Percentiles rank a stretch among this genome's conserved stretches.
These are phyloP conservation scores for Eulithis prunata DNA, from an alignment of 2,888 invertebrate genomes.

Conservation along the genomic window DNA sequence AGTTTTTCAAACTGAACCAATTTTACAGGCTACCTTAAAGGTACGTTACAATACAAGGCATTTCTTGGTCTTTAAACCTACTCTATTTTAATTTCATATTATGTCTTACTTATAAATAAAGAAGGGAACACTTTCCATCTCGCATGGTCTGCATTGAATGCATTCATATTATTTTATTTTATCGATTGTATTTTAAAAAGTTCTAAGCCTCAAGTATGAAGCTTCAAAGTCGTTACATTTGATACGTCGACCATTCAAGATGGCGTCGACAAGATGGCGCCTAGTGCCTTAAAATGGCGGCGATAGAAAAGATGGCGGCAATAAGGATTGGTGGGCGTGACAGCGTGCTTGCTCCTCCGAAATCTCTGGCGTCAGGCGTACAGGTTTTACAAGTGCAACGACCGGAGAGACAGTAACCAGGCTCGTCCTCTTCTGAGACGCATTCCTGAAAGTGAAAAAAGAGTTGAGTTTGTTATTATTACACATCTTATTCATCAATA, in stretches of 20 bases:
- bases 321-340: slow-evolving; percentile 52
- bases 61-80: slow-evolving; percentile 33
- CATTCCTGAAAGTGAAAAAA: slow-evolving; percentile 65
- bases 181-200: too few relatives aligned
- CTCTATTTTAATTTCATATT: neutral
- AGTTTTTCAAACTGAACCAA: slow-evolving; percentile 36
- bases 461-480: too few relatives aligned
- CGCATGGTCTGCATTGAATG: slow-evolving; percentile 13
- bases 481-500: too few relatives aligned
- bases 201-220: slow-evolving; percentile 1
- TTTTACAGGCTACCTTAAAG: slow-evolving; percentile 13
- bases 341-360: slow-evolving; percentile 61
- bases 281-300: slow-evolving; percentile 65
- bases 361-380: slow-evolving; percentile 71
- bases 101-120: neutral
- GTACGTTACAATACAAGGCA: slow-evolving; percentile 29
- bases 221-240: neutral
- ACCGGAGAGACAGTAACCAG: slow-evolving; percentile 73
- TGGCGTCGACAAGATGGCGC: slow-evolving; percentile 37
- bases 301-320: slow-evolving; percentile 55
- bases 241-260: slow-evolving; percentile 15
- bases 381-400: slow-evolving; percentile 79
- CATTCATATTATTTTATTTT: neutral
- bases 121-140: slow-evolving; percentile 7
- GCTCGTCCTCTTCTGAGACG: slow-evolving; percentile 75